Conservation (phyloP, 2,797 vertebrate species). For the Tympanoctomys barrerae region DNA sequence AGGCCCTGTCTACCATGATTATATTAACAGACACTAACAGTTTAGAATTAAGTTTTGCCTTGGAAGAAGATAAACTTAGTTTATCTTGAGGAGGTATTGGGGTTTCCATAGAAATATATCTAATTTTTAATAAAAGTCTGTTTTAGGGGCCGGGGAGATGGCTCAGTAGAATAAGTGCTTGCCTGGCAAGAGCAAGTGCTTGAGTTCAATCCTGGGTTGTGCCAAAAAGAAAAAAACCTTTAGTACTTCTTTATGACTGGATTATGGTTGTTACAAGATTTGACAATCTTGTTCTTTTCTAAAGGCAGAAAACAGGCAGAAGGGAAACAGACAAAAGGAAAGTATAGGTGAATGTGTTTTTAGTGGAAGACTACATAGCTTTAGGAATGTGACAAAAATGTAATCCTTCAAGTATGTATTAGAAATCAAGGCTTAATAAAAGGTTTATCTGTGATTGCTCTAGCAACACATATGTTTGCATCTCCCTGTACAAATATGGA, state of each 20-base stretch:
- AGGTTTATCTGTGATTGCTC: not conserved
- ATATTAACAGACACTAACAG: not conserved
- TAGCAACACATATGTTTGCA: not conserved
- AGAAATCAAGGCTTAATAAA: not conserved
- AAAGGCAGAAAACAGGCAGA: not conserved
- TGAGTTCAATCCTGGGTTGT: too few species aligned
- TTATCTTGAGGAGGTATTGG: not conserved
- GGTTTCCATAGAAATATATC: not conserved
- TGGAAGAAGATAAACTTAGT: not conserved
- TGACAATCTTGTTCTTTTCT: not conserved
- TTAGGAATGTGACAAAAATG: not conserved
- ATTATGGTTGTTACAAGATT: not conserved
- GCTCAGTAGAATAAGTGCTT: too few species aligned
- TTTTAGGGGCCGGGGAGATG: not conserved
- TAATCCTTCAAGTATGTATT: not conserved
- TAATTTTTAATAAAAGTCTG: not conserved
- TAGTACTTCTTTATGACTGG: not conserved
- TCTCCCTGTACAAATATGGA: not conserved
- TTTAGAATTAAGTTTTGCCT: not conserved
- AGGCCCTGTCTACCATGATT: not conserved
- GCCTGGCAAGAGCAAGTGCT: too few species aligned
- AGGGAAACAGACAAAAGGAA: not conserved
- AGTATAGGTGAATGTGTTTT: rapidly evolving
- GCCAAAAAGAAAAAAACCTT: too few species aligned
- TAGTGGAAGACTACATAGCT: not conserved